Base-by-base conservation (phyloP, 2,797 vertebrate genomes). In the Chelon auratus region DNA sequence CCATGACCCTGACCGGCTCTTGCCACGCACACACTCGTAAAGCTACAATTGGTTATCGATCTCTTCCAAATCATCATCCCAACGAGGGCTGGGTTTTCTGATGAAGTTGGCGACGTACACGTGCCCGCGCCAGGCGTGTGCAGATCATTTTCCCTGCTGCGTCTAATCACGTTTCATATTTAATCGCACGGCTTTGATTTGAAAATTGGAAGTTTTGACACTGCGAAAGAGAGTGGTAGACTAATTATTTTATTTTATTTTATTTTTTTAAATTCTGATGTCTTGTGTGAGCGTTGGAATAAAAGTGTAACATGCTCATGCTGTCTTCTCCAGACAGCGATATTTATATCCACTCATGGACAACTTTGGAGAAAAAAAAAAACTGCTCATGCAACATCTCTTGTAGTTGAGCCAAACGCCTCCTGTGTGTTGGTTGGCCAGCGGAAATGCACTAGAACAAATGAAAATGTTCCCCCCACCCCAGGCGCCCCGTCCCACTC, bases 151-250 rank as follows among this genome's bases (percentile, higher is more conserved):
- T 80, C 78, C 80, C 68, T 63, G 69, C 74, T 59, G 68, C 36
- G 26, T 82, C 65, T 72, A 83, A 86, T 86, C 73, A 62, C 71
- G 63, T 84, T 83, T 85, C 59, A 77, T 68, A 61, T 82, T 88
- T 81, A 77, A 78, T 78, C 78, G 72, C 67, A 78, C 50, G 13
- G 72, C 65, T 80, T 62, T 82, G 75, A 88, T 81, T 80, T 53
- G 62, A 81, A 79, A 81, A 80, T 75, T 78, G 80, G 39, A 53
- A 72, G 78, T 81, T 87, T 82, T 74, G 65, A 87, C 64, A 72
- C 52, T 3, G 37, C 20, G 1, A 54, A 22, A 54, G 33, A 40
- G 62, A 61, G 45, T 9, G 6, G 4, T 18, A 24, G 39, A 62
- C 30, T 33, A 33, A 30, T 30, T 52, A 39, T 50, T 45, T 4